Conservation (phyloP, 37 sponge, comb jelly and placozoan genomes). For the Bolinopsis microptera region DNA sequence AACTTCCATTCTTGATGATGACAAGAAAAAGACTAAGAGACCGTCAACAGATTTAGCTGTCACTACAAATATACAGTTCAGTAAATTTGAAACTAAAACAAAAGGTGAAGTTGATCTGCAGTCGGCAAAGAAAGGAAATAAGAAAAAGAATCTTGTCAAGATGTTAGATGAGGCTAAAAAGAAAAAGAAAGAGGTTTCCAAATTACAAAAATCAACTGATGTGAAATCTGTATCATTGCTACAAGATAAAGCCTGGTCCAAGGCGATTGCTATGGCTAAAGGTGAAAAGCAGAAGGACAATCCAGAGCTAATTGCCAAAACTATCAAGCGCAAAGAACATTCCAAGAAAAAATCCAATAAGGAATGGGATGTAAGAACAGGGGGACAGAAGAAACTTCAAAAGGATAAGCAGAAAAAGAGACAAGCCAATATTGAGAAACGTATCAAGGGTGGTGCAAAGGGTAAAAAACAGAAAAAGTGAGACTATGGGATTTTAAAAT, state of each 20-base stretch:
- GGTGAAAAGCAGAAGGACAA: conserved; percentile 64
- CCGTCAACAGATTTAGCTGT: background rate
- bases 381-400: conserved; percentile 51
- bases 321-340: conserved; percentile 30
- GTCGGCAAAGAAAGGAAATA: background rate
- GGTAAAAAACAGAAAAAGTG: conserved; percentile 9
- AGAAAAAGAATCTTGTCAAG: conserved; percentile 46
- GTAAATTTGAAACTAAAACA: conserved; percentile 53
- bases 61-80: background rate
- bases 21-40: background rate
- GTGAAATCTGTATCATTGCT: background rate
- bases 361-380: conserved; percentile 38
- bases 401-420: conserved; percentile 58
- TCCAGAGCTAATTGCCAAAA: conserved; percentile 43
- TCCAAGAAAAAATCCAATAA: conserved; percentile 13
- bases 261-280: conserved; percentile 57
- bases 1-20: background rate
- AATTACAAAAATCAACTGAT: conserved; percentile 44
- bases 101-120: conserved; percentile 18
- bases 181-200: conserved; percentile 26
- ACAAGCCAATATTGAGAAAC: conserved; percentile 61
- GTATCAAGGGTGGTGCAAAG: conserved; percentile 26
- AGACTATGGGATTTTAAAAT: too few species aligned
- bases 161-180: conserved; percentile 58
- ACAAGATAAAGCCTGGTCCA: conserved; percentile 48